Conservation (phyloP, 2,888 invertebrate species). For the Lacanobia wlatinum region DNA sequence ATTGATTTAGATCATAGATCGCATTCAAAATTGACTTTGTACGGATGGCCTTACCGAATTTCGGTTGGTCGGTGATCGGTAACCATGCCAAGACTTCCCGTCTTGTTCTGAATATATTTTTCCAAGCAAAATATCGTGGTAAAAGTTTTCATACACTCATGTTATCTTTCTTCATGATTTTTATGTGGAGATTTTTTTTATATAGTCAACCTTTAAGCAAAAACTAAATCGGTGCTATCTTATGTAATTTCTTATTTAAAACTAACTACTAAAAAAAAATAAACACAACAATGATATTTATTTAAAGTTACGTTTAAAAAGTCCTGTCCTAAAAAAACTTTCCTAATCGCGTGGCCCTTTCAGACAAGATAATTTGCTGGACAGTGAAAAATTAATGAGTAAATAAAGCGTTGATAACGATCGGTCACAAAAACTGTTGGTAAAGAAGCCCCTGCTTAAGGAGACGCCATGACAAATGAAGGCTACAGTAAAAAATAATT, state of each 20-base stretch:
- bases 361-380: slow-evolving; percentile 82
- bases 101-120: no score
- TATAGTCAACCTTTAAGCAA: no score
- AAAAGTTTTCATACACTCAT: no score
- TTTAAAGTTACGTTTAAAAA: slow-evolving; percentile 24
- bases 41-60: no score
- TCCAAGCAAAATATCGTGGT: no score
- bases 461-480: slow-evolving; percentile 81
- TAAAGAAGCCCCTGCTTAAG: slow-evolving; percentile 66
- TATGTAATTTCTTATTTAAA: not conserved
- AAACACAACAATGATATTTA: not conserved
- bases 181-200: no score
- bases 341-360: slow-evolving; percentile 71
- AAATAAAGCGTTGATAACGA: slow-evolving; percentile 88
- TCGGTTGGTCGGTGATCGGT: no score
- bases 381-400: slow-evolving; percentile 88
- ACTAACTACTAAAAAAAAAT: not conserved
- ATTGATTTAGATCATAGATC: no score
- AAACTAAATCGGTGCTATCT: no score
- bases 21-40: no score
- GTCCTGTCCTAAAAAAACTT: slow-evolving; percentile 51
- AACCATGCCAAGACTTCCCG: no score
- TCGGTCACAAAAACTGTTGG: slow-evolving; percentile 79
- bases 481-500: slow-evolving; percentile 80
- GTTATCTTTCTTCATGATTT: no score